Evolutionary conservation across 1,140 invertebrate species (phyloP), one percentile per base, ranked within the genome.

Genomic region (Solenopsis invicta): DNA sequence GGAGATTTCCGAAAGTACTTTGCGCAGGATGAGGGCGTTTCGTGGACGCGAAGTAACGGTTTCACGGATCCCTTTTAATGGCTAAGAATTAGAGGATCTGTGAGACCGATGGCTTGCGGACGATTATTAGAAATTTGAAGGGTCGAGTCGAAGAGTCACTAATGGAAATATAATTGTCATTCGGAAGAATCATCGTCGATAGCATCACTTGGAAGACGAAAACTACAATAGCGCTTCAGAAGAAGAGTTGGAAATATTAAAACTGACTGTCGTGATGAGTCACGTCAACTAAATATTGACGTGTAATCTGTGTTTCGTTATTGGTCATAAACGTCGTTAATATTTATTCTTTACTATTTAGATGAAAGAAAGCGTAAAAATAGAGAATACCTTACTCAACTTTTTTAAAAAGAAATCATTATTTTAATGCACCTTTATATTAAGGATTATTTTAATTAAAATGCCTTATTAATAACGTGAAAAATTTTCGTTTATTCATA

Each of bases 141-240:
- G 91, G 84, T 88, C 89, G 81, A 77, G 84, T 81, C 77, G 77
- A 56, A 90, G 64, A 87, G 64, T 88, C 89, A 64, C 91, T 90
- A 93, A 93, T 93, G 93, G 91, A 93, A 90, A 93, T 93, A 93
- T 93, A 93, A 93, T 93, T 91, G 92, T 92, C 90, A 89, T 86
- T 90, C 77, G 76, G 80, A 50, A 87, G 86, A 41, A 77, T 88
- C 64, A 54, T 71, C 54, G 67, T 50, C 75, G 41, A 75, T 85
- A 16, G 41, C 45, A 66, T n/a, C 12, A 24, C 52, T 54, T 64
- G 34, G 56, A 78, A 78, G 67, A 29, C 37, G 6, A 78, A 37
- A 54, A 24, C 34, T 61, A 84, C 41, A 74, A 62, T 13, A 37
- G 12, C 3, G 18, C 10, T 76, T 56, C 59, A 78, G 50, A 81